phyloP scores from a whole-genome alignment of 2,113 vertebrate genomes.

The Rhynchomys soricoides region DNA sequence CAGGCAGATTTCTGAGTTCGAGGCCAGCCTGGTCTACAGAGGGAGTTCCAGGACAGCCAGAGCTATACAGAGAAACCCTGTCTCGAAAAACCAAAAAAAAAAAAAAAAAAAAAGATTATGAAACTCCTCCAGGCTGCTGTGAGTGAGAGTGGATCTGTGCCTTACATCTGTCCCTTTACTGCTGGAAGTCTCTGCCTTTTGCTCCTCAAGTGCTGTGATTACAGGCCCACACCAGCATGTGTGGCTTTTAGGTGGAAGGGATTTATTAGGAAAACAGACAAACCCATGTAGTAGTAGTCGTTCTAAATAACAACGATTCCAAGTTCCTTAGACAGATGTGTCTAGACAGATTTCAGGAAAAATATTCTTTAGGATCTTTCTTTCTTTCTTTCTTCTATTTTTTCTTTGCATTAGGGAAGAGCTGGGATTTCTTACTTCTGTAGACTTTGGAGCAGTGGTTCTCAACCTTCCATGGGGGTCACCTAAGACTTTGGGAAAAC shows the following conservation, averaged over 20 bases:
- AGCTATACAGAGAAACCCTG: too few relatives aligned
- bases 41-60: too few relatives aligned
- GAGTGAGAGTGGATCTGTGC: too few relatives aligned
- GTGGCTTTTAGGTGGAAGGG: neutral
- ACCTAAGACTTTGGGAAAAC: neutral
- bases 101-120: neutral
- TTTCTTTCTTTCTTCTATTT: neutral
- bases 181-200: neutral
- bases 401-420: neutral
- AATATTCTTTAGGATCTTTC: neutral
- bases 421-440: neutral
- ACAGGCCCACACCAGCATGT: neutral
- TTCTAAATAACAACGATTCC: neutral
- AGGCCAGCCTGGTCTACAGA: too few relatives aligned
- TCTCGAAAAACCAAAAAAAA: too few relatives aligned
- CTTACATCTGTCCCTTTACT: neutral
- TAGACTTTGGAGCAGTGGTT: neutral
- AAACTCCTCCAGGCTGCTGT: neutral
- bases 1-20: too few relatives aligned
- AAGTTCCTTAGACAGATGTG: too few relatives aligned
- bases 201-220: too few relatives aligned
- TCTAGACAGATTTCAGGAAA: neutral
- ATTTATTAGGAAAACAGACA: neutral
- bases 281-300: neutral
- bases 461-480: neutral